These are phyloP conservation scores for Conistra vaccinii DNA, from an alignment of 2,888 invertebrate species.

Conservation along the genomic window DNA sequence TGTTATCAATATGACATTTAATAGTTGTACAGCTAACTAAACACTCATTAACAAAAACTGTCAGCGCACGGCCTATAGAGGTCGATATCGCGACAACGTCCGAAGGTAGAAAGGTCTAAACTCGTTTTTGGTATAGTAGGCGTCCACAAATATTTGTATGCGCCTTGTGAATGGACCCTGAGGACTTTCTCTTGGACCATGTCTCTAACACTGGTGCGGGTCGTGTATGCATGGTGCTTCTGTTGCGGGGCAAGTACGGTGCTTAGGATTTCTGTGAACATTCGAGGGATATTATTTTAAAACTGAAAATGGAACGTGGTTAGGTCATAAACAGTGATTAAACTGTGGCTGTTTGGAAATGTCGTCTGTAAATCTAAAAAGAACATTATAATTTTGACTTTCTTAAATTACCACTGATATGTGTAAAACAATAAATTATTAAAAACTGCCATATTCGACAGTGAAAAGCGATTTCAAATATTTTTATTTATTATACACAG, in stretches of 20 bases:
- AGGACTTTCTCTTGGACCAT: conserved; percentile 88
- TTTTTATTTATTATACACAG: neutral
- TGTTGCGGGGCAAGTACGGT: conserved; percentile 54
- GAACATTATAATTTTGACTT: neutral
- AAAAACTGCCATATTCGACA: neutral
- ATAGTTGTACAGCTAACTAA: conserved; percentile 6
- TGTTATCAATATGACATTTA: conserved; percentile 26
- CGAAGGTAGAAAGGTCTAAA: conserved; percentile 84
- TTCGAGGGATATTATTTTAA: neutral
- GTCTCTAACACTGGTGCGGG: conserved; percentile 81
- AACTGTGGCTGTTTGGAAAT: neutral
- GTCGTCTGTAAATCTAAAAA: neutral
- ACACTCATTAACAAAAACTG: conserved; percentile 59
- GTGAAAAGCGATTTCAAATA: neutral
- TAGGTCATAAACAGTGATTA: neutral
- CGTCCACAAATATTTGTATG: conserved; percentile 90
- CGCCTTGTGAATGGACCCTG: conserved; percentile 88
- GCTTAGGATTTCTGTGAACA: conserved; percentile 15
- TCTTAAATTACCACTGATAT: neutral
- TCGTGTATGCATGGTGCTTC: conserved; percentile 67
- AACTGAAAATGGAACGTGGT: neutral
- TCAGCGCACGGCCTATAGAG: conserved; percentile 55
- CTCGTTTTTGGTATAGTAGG: conserved; percentile 88
- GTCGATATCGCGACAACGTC: conserved; percentile 74
- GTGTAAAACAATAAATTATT: neutral